Conservation (phyloP, 2,888 invertebrate genomes). For the Ochropleura leucogaster region DNA sequence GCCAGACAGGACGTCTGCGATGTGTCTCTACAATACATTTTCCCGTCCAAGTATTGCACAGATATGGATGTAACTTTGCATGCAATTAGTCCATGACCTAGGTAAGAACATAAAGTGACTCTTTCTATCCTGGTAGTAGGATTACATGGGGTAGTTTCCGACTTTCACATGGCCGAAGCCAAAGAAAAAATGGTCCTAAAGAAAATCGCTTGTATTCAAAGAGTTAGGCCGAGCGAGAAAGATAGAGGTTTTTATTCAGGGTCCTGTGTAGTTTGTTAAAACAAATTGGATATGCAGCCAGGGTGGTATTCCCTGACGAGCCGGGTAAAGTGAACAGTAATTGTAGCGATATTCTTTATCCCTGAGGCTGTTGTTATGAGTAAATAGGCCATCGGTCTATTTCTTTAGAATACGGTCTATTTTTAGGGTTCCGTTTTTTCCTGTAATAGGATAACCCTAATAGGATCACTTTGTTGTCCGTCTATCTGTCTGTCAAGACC, state of each 20-base stretch:
- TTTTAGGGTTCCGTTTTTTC: too few species aligned
- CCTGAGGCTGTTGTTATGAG: background rate
- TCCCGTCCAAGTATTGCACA: background rate
- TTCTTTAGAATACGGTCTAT: too few species aligned
- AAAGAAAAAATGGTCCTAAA: background rate
- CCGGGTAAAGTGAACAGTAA: constrained; percentile 10
- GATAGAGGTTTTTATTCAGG: constrained; percentile 13
- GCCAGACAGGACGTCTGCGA: background rate
- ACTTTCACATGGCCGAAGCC: background rate
- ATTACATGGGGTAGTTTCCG: background rate
- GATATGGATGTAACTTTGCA: background rate
- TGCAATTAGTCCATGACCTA: background rate
- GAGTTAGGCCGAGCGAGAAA: constrained; percentile 8
- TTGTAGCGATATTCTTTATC: constrained; percentile 5
- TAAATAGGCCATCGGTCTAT: background rate
- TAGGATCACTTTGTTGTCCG: too few species aligned
- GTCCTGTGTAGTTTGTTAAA: constrained; percentile 24
- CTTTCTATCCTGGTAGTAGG: too few species aligned
- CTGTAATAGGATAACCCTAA: too few species aligned
- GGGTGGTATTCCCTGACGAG: background rate
- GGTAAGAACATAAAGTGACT: background rate
- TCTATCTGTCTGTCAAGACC: too few species aligned
- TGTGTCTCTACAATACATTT: background rate
- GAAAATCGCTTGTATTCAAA: constrained; percentile 36
- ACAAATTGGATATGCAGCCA: constrained; percentile 20